These are phyloP conservation scores for Drusus annulatus DNA, from an alignment of 1,140 invertebrate genomes.

Conservation along the genomic window DNA sequence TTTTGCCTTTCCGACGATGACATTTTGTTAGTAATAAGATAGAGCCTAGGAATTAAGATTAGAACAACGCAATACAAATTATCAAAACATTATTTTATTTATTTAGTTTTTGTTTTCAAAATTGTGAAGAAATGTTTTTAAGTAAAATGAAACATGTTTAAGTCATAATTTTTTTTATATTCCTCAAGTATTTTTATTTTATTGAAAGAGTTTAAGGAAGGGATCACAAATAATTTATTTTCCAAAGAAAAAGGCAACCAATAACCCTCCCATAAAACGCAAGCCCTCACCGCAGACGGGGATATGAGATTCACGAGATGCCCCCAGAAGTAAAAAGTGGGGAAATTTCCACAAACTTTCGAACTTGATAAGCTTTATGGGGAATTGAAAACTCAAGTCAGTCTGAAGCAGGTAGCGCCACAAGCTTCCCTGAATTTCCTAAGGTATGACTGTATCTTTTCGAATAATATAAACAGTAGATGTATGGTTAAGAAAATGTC, in stretches of 20 bases:
- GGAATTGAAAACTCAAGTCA: slow-evolving; percentile 16
- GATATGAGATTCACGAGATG: slow-evolving; percentile 9
- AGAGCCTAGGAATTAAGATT: too few relatives aligned
- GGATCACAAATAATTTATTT: background rate
- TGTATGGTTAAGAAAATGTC: too few relatives aligned
- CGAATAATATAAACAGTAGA: too few relatives aligned
- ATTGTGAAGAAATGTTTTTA: too few relatives aligned
- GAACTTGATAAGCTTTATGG: slow-evolving; percentile 19
- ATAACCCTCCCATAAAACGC: slow-evolving; percentile 9
- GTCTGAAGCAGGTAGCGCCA: background rate
- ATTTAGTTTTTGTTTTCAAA: too few relatives aligned
- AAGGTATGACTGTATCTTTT: too few relatives aligned
- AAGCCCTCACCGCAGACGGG: background rate
- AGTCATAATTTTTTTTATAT: too few relatives aligned
- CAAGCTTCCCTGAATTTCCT: background rate
- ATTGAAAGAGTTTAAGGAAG: background rate
- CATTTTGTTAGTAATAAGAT: too few relatives aligned
- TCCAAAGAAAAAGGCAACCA: background rate
- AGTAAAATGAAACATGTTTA: too few relatives aligned
- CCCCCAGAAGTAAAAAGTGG: background rate
- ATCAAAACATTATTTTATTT: too few relatives aligned
- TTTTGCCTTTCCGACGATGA: too few relatives aligned
- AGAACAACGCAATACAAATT: too few relatives aligned
- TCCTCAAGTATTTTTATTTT: background rate
- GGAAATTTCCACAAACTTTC: background rate